phyloP scores from a whole-genome alignment of 2,888 invertebrate species.

The Meta bourneti region DNA sequence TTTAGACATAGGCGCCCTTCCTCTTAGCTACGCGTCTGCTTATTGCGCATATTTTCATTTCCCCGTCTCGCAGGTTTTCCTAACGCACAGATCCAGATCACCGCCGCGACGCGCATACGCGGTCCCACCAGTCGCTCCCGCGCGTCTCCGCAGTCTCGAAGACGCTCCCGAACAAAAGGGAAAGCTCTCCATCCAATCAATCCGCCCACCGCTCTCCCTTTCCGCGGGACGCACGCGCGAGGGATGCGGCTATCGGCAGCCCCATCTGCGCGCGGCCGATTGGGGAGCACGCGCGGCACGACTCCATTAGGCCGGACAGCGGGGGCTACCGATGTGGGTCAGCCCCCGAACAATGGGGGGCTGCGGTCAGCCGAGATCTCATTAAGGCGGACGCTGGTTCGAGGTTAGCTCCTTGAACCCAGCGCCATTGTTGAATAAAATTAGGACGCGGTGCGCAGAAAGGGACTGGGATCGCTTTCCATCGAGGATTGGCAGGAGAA shows the following conservation, averaged over 20 bases:
- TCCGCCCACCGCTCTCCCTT: constrained; percentile 15
- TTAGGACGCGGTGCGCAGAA: constrained; percentile 47
- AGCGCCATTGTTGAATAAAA: constrained; percentile 63
- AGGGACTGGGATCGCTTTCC: constrained; percentile 4
- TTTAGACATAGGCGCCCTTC: too few species aligned
- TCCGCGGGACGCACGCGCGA: constrained; percentile 24
- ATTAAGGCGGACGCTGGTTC: constrained; percentile 68
- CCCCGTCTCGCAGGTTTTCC: too few species aligned
- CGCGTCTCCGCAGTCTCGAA: background rate
- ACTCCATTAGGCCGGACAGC: constrained; percentile 43
- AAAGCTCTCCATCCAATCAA: background rate
- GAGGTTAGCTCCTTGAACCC: constrained; percentile 72
- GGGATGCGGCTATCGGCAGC: background rate
- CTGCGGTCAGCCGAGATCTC: constrained; percentile 57
- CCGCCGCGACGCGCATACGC: too few species aligned
- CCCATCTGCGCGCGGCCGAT: too few species aligned
- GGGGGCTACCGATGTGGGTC: constrained; percentile 55
- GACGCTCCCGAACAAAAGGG: background rate
- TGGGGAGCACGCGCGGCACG: constrained; percentile 59
- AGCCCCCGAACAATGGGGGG: constrained; percentile 64
- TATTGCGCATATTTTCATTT: too few species aligned
- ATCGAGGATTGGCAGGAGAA: too few species aligned
- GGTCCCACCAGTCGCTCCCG: background rate
- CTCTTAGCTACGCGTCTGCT: too few species aligned
- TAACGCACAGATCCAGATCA: too few species aligned